Evolutionary conservation across 2,888 invertebrate species (phyloP).

Genomic region (Invenusta paracnida): DNA sequence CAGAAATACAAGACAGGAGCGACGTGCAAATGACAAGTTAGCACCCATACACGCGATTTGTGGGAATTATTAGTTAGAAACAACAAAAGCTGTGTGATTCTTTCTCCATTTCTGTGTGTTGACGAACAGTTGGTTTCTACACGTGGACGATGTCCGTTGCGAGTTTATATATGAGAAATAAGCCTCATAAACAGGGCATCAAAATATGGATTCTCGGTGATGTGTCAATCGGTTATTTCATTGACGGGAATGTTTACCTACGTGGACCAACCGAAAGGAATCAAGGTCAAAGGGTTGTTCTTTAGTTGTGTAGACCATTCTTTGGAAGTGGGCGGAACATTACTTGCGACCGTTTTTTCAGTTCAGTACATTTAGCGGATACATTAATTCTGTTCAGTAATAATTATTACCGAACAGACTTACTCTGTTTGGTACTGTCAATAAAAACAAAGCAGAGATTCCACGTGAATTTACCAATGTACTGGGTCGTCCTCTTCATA

Average conservation of each 20-base stretch:
- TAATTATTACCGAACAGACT: too few relatives aligned
- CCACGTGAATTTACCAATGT: not conserved
- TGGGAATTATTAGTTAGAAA: not conserved
- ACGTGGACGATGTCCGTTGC: not conserved
- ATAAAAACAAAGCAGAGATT: not conserved
- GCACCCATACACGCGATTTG: not conserved
- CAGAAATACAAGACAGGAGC: not conserved
- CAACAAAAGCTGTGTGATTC: not conserved
- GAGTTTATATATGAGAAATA: not conserved
- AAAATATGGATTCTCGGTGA: not conserved
- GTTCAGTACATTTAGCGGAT: too few relatives aligned
- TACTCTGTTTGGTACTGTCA: not conserved
- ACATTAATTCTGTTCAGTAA: too few relatives aligned
- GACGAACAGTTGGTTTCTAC: not conserved
- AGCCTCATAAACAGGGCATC: not conserved
- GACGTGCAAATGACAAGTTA: not conserved
- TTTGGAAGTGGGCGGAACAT: not conserved
- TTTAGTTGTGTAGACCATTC: not conserved
- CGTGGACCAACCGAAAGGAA: not conserved
- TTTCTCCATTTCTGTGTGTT: not conserved
- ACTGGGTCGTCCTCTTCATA: not conserved
- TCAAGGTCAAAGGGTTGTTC: not conserved
- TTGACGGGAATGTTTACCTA: not conserved
- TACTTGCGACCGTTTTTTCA: not conserved
- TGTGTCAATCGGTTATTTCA: not conserved